Conservation (phyloP, 2,113 vertebrate species). For the Emydura subglobosa region DNA sequence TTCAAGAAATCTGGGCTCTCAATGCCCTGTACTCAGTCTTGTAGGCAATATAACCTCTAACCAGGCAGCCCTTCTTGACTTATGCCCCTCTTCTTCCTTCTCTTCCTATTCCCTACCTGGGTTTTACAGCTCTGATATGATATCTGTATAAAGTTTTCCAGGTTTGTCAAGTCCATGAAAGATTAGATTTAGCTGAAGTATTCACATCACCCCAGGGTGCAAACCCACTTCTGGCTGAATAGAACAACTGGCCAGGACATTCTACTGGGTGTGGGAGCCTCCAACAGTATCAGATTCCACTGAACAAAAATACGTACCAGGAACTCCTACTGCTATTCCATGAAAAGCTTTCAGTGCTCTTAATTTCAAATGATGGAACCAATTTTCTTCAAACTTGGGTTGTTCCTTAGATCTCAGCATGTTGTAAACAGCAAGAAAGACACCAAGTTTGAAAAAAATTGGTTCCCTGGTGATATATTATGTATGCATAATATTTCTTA, state of each 20-base stretch:
- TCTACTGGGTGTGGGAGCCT: conserved; percentile 57
- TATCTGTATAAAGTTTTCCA: conserved; percentile 57
- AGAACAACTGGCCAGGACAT: conserved; percentile 42
- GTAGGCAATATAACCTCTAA: conserved; percentile 49
- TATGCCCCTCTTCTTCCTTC: conserved; percentile 33
- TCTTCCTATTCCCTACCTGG: conserved; percentile 51
- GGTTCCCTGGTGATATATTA: conserved; percentile 48
- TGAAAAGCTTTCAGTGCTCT: conserved; percentile 62
- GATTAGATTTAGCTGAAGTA: conserved; percentile 50
- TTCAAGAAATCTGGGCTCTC: too few species aligned
- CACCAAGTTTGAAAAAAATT: conserved; percentile 61
- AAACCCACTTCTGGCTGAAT: background rate
- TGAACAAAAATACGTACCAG: conserved; percentile 65
- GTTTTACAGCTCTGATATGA: background rate
- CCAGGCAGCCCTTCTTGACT: background rate
- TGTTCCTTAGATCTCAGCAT: conserved; percentile 46
- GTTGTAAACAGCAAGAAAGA: conserved; percentile 31
- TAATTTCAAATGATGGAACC: conserved; percentile 57
- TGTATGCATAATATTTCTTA: conserved; percentile 54
- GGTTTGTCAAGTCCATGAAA: conserved; percentile 63
- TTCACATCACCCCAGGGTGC: conserved; percentile 24
- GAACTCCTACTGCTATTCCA: conserved; percentile 63
- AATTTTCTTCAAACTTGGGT: conserved; percentile 57
- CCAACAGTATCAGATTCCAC: conserved; percentile 12
- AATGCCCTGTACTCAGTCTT: background rate